Conservation (phyloP, 2,113 vertebrate genomes). For the Caretta caretta region DNA sequence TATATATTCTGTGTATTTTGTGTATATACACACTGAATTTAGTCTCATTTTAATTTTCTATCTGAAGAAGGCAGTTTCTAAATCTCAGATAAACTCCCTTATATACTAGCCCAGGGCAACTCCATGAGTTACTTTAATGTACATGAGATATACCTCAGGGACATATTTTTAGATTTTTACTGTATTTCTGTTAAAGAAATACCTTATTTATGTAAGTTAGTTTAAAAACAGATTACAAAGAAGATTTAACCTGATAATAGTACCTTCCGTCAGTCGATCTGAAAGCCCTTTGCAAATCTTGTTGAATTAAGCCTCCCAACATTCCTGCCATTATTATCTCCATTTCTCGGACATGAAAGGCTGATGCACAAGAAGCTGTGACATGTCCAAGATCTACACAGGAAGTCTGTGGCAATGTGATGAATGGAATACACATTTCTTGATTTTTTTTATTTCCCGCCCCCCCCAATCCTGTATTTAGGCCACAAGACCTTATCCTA, state of each 20-base stretch:
- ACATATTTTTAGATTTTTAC: constrained; percentile 19
- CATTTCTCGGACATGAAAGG: constrained; percentile 45
- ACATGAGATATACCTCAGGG: not conserved
- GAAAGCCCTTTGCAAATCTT: constrained; percentile 47
- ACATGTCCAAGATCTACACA: constrained; percentile 35
- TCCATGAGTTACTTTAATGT: constrained; percentile 8
- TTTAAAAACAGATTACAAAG: constrained; percentile 39
- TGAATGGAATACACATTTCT: not conserved
- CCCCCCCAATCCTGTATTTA: not conserved
- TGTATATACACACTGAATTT: not conserved
- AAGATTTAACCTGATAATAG: constrained; percentile 40
- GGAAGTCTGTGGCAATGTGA: constrained; percentile 27
- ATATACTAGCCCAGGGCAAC: not conserved
- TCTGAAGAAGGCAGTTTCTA: not conserved
- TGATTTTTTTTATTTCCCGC: not conserved
- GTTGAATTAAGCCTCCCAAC: constrained; percentile 60
- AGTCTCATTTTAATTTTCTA: constrained; percentile 17
- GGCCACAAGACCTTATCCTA: constrained; percentile 26
- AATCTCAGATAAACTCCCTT: not conserved
- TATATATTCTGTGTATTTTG: not conserved
- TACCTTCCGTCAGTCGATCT: constrained; percentile 42
- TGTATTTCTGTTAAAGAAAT: constrained; percentile 37
- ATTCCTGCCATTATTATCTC: constrained; percentile 56
- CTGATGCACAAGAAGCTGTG: constrained; percentile 41
- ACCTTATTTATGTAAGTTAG: constrained; percentile 7